Conservation (phyloP, 2,113 vertebrate species). For the Nerophis lumbriciformis region DNA sequence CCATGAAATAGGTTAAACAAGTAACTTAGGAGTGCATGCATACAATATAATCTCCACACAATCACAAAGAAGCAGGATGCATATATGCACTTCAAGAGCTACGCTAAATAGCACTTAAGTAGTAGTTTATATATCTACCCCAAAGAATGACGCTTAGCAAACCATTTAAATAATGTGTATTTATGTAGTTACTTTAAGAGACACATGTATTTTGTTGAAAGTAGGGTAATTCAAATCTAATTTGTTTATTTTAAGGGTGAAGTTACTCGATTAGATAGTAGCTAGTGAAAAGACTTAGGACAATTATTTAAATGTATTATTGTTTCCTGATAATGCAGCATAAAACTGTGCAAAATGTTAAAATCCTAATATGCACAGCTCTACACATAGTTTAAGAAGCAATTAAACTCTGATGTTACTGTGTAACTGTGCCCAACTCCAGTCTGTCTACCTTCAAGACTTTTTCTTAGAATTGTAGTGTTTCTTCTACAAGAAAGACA, state of each 20-base stretch:
- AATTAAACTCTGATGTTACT: conserved; percentile 55
- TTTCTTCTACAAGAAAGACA: conserved; percentile 13
- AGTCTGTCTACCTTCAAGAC: conserved; percentile 5
- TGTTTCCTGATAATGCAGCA: conserved; percentile 47
- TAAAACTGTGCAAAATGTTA: conserved; percentile 55
- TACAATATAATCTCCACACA: conserved; percentile 26
- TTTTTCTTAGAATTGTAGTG: conserved; percentile 8
- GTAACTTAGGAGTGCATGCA: conserved; percentile 46
- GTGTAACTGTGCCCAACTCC: conserved; percentile 12
- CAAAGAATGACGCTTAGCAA: conserved; percentile 65
- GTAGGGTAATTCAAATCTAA: conserved; percentile 24
- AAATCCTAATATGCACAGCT: conserved; percentile 45
- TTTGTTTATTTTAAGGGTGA: conserved; percentile 47
- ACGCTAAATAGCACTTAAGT: conserved; percentile 54
- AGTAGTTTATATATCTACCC: conserved; percentile 34
- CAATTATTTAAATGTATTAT: conserved; percentile 22
- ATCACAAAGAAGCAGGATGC: conserved; percentile 20
- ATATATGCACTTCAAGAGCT: conserved; percentile 45
- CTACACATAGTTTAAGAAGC: conserved; percentile 53
- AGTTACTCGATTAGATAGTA: conserved; percentile 55
- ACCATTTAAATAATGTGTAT: conserved; percentile 59
- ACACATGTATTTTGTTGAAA: conserved; percentile 60
- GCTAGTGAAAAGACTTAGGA: background rate
- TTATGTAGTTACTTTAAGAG: conserved; percentile 55
- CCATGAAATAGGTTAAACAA: conserved; percentile 14